Conservation (phyloP, 2,888 invertebrate species). For the Aromia moschata region DNA sequence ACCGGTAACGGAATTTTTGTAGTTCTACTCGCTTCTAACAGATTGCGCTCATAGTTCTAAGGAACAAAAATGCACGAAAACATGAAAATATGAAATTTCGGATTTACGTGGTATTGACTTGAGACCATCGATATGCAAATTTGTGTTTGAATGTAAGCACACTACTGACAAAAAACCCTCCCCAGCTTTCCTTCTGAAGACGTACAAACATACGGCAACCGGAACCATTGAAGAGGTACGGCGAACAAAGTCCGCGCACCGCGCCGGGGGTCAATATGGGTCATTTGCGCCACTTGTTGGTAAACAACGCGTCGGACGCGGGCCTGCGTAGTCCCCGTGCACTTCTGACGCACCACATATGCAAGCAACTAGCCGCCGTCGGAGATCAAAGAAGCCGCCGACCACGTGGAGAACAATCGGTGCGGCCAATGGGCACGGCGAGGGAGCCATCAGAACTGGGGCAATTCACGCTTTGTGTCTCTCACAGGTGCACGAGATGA, state of each 20-base stretch:
- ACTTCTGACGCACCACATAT: slow-evolving; percentile 40
- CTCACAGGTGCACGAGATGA: slow-evolving; percentile 44
- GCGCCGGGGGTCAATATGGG: slow-evolving; percentile 48
- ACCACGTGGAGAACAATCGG: slow-evolving; percentile 54
- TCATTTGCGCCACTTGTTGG: slow-evolving; percentile 48
- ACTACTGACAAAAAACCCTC: too few relatives aligned
- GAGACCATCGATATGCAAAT: too few relatives aligned
- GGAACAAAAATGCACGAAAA: too few relatives aligned
- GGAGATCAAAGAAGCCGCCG: slow-evolving; percentile 54
- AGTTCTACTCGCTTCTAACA: too few relatives aligned
- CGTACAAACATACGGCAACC: too few relatives aligned
- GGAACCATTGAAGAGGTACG: not conserved
- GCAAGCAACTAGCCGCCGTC: slow-evolving; percentile 36
- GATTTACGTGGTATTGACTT: too few relatives aligned
- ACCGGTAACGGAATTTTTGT: too few relatives aligned
- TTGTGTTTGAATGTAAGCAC: too few relatives aligned
- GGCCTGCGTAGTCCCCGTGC: slow-evolving; percentile 51
- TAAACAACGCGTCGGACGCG: slow-evolving; percentile 52
- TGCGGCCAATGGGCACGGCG: slow-evolving; percentile 38
- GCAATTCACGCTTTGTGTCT: slow-evolving; percentile 51
- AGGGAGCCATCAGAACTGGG: slow-evolving; percentile 52
- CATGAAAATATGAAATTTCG: too few relatives aligned
- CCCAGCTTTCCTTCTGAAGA: too few relatives aligned
- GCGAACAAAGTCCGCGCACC: not conserved
- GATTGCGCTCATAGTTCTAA: too few relatives aligned